Conservation (phyloP, 2,888 invertebrate species). For the Eristalinus aeneus region DNA sequence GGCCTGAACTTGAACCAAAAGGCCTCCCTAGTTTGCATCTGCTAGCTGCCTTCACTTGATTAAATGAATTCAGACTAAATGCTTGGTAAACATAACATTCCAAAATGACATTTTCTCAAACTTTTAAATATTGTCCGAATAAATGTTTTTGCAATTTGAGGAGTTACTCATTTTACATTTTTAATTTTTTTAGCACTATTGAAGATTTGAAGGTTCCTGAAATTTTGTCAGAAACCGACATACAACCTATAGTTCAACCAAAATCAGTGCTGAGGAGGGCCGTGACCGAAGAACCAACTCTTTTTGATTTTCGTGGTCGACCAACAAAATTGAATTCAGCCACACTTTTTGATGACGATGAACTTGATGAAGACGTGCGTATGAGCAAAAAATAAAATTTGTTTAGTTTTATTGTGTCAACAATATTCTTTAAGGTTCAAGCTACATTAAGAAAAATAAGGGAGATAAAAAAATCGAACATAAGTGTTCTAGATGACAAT, state of each 20-base stretch:
- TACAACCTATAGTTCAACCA: not conserved
- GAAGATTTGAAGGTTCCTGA: not conserved
- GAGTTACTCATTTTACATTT: no score
- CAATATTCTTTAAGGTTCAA: slow-evolving; percentile 16
- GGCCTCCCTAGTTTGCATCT: no score
- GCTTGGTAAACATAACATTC: no score
- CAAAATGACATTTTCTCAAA: no score
- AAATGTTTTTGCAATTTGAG: no score
- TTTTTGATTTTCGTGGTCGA: slow-evolving; percentile 24
- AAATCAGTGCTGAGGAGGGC: not conserved
- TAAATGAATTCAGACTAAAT: no score
- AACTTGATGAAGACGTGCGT: slow-evolving; percentile 50
- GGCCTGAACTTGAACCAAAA: no score
- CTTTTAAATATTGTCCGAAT: no score
- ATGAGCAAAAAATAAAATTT: not conserved
- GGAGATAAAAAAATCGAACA: slow-evolving; percentile 25
- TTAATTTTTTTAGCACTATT: not conserved
- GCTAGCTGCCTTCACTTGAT: no score
- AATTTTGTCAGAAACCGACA: not conserved
- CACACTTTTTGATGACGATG: slow-evolving; percentile 15
- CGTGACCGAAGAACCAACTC: slow-evolving; percentile 38
- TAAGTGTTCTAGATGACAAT: slow-evolving; percentile 30
- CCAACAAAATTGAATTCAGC: not conserved
- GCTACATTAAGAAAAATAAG: slow-evolving; percentile 44
- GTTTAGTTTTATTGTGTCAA: not conserved